Conservation (phyloP, 2,888 invertebrate species). For the Hirudinaria manillensis region DNA sequence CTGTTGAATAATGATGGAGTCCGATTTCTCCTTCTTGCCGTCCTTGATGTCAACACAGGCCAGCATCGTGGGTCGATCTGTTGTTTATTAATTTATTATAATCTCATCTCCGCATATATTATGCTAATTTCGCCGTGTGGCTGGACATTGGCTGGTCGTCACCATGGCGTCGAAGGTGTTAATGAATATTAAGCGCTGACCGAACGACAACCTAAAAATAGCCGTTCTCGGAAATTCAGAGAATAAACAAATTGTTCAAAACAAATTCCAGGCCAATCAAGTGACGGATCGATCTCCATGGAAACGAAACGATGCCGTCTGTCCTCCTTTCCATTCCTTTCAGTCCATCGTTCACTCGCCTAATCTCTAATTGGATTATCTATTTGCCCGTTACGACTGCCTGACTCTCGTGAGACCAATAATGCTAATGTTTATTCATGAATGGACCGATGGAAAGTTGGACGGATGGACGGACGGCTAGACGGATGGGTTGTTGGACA, state of each 20-base stretch:
- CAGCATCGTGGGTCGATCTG: slow-evolving; percentile 9
- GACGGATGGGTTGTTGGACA: not conserved
- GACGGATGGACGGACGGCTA: not conserved
- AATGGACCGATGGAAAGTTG: not conserved
- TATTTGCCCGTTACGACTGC: too few relatives aligned
- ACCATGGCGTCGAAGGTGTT: not conserved
- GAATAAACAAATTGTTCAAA: too few relatives aligned
- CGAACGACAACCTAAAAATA: too few relatives aligned
- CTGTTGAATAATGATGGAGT: slow-evolving; percentile 1
- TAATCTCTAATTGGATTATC: not conserved
- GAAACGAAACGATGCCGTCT: not conserved
- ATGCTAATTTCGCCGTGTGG: not conserved
- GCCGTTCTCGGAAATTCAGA: too few relatives aligned
- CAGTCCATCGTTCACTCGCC: not conserved
- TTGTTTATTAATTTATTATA: not conserved
- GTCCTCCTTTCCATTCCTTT: not conserved
- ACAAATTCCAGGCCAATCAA: too few relatives aligned
- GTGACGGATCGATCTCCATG: too few relatives aligned
- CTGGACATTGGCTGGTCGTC: not conserved
- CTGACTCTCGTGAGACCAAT: too few relatives aligned
- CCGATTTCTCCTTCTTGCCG: slow-evolving; percentile 2
- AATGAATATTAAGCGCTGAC: not conserved
- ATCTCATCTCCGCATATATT: not conserved
- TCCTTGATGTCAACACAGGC: slow-evolving; percentile 20
- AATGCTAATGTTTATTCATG: too few relatives aligned